Evolutionary conservation across 2,113 vertebrate species (phyloP).

Genomic region (Panthera tigris): DNA sequence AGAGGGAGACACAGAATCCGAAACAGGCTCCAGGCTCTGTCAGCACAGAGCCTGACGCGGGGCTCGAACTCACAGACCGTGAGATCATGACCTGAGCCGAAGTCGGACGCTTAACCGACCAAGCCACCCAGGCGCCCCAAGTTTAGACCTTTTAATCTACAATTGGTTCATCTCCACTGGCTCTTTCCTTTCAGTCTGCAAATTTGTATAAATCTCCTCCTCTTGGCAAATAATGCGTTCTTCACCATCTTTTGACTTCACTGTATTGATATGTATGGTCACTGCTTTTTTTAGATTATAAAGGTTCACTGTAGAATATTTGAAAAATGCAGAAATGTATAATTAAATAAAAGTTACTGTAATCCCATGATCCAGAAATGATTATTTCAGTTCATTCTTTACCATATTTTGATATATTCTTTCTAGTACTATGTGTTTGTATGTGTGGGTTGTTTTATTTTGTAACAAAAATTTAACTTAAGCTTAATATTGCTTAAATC

Average conservation of each 20-base stretch:
- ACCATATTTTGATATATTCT: not conserved
- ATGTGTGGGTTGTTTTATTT: not conserved
- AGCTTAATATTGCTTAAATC: constrained; percentile 8
- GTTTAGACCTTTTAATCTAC: not conserved
- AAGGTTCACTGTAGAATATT: not conserved
- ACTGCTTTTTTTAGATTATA: not conserved
- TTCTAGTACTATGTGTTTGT: not conserved
- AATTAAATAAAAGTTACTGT: not conserved
- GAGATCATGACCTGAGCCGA: no score
- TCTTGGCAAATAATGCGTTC: not conserved
- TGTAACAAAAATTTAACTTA: constrained; percentile 27
- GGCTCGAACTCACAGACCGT: no score
- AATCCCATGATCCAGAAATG: not conserved
- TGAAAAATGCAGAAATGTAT: not conserved
- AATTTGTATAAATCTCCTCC: not conserved
- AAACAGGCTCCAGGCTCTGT: no score
- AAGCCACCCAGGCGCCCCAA: not conserved
- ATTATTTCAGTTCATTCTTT: not conserved
- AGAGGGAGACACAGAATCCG: no score
- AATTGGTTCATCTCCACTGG: not conserved
- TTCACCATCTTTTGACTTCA: not conserved
- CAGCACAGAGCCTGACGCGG: no score
- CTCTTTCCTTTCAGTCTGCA: not conserved
- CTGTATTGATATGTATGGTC: not conserved
- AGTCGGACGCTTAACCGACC: no score